Conservation (phyloP, 2,888 invertebrate genomes). For the Dermolepida albohirtum region DNA sequence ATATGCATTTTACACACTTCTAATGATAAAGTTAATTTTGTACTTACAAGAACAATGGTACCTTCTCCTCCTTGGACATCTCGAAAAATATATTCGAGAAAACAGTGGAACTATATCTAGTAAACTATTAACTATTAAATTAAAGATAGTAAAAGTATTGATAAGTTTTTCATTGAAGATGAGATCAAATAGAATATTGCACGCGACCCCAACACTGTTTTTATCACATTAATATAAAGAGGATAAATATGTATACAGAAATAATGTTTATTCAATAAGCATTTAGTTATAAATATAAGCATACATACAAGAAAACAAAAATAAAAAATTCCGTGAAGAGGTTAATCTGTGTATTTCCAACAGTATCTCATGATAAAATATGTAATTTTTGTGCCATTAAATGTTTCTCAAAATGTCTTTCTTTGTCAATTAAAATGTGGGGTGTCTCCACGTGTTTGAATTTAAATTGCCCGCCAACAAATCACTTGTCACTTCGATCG, state of each 20-base stretch:
- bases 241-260: not conserved
- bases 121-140: conserved; percentile 17
- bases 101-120: not conserved
- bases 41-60: conserved; percentile 38
- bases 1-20: not conserved
- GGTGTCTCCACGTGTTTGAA: not conserved
- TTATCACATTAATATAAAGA: conserved; percentile 39
- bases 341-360: no score
- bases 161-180: conserved; percentile 36
- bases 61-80: conserved; percentile 37
- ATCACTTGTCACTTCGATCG: conserved; percentile 37
- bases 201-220: conserved; percentile 53
- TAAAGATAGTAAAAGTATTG: conserved; percentile 42
- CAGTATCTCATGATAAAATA: no score
- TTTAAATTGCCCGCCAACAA: conserved; percentile 37
- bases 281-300: not conserved
- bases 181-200: conserved; percentile 47
- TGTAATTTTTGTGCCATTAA: no score
- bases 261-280: no score
- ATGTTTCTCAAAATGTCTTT: no score
- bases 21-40: not conserved
- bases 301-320: not conserved
- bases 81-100: not conserved
- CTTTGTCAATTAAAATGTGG: not conserved
- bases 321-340: no score